These are phyloP conservation scores for Chironomus striatipennis DNA, from an alignment of 1,140 invertebrate genomes.

Conservation along the genomic window DNA sequence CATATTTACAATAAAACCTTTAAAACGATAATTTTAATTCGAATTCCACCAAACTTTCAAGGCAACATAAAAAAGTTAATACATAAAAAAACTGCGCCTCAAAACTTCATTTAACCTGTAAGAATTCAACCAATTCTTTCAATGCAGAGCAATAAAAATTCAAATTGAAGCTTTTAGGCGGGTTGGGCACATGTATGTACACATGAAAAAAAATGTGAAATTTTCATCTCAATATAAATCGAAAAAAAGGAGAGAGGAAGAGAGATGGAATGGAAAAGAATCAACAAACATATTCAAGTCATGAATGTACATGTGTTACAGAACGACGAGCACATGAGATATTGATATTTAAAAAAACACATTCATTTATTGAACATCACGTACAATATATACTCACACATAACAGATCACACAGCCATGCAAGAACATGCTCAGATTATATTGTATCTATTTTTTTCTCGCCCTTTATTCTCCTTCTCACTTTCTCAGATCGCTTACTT, in stretches of 20 bases:
- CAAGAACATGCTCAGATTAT: slow-evolving; percentile 14
- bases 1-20: no score
- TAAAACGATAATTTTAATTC: no score
- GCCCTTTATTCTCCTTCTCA: neutral
- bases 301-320: slow-evolving; percentile 13
- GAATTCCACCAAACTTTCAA: no score
- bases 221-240: neutral
- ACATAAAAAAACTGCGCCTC: neutral
- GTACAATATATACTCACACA: neutral
- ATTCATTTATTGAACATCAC: slow-evolving; percentile 20
- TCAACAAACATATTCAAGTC: neutral
- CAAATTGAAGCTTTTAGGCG: slow-evolving; percentile 22
- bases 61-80: no score
- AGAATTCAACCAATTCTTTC: neutral
- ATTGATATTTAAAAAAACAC: slow-evolving; percentile 14
- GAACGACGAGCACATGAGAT: neutral
- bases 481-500: neutral
- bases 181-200: neutral
- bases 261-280: no score
- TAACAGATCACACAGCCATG: neutral
- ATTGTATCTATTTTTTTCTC: neutral
- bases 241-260: neutral
- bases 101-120: neutral
- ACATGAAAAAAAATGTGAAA: neutral
- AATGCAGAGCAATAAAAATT: slow-evolving; percentile 19